Evolutionary conservation across 2,888 invertebrate genomes (phyloP).

Genomic region (Lagria hirta): DNA sequence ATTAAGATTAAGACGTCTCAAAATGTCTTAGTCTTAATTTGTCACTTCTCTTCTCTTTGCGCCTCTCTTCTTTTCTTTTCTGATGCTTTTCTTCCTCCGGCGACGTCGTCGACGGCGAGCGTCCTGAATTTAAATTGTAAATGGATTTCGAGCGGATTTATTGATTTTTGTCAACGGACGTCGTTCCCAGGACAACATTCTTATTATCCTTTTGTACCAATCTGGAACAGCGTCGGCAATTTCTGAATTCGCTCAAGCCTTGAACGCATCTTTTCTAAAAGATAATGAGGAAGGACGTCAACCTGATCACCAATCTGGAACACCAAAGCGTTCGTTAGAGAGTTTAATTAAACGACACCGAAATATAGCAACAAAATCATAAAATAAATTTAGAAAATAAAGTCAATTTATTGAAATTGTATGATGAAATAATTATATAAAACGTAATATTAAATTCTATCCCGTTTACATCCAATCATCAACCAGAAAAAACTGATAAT

Average conservation of each 20-base stretch:
- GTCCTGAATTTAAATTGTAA: constrained; percentile 45
- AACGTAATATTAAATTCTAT: no score
- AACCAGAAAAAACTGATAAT: no score
- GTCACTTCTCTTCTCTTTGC: constrained; percentile 41
- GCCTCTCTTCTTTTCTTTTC: constrained; percentile 23
- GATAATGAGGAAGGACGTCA: not conserved
- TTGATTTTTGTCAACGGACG: constrained; percentile 42
- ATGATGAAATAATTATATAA: no score
- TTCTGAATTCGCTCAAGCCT: constrained; percentile 5
- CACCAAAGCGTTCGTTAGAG: no score
- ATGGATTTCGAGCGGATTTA: constrained; percentile 47
- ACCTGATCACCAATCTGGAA: not conserved
- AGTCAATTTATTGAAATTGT: no score
- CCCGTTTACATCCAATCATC: no score
- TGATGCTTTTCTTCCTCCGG: constrained; percentile 9
- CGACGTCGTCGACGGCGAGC: constrained; percentile 7
- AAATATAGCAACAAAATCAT: no score
- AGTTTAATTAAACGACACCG: no score
- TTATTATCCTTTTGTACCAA: constrained; percentile 24
- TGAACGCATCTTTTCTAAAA: constrained; percentile 1
- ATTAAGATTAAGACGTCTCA: constrained; percentile 55
- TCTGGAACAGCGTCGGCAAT: constrained; percentile 8
- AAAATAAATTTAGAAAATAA: no score
- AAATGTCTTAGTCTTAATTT: constrained; percentile 55
- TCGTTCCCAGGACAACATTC: constrained; percentile 28